Evolutionary conservation across 2,888 invertebrate species (phyloP), one percentile per base, ranked within the genome.

Genomic region (Polyploca ridens): DNA sequence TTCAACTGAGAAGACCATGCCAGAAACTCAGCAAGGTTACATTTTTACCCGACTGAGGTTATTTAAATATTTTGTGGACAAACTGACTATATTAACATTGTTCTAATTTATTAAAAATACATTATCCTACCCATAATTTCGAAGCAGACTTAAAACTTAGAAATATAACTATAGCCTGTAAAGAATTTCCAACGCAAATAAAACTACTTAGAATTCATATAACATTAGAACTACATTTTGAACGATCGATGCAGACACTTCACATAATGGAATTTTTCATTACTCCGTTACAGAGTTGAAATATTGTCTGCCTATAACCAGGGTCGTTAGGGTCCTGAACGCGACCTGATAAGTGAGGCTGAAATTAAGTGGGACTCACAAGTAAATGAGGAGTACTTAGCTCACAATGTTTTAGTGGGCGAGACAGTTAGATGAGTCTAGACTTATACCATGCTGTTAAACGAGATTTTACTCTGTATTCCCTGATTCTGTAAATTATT

Each of bases 381-480:
- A 54, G 16, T 19, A 19, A 54, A 54, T 54, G 54, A 19, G 8
- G 54, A 54, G 19, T 54, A 54, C 54, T 54, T 54, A 54, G 54
- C 5, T 10, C 19, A 16, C 7, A 16, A n/a, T n/a, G 16, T 54
- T 54, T 19, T 10, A 3, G 19, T 19, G 19, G 54, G 54, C 54
- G 54, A 54, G 54, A 54, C 54, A 49, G 16, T 8, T 54, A 10
- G 19, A 54, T 19, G 54, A n/a, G 54, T 54, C 19, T 54, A 54
- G 54, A 44, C 14, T 5, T 49, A 16, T 16, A 49, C 16, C 7
- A 3, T 10, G 7, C 16, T 49, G 16, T 6, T 16, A 49, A 1
- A 5, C 14, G 16, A 16, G 49, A 2, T 38, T 1, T 11, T 8
- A 8, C 38, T 10, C 10, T 38, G 35, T n/a, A n/a, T n/a, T n/a